Evolutionary conservation across 2,797 vertebrate species (phyloP).

Genomic region (Aphelocoma californica): DNA sequence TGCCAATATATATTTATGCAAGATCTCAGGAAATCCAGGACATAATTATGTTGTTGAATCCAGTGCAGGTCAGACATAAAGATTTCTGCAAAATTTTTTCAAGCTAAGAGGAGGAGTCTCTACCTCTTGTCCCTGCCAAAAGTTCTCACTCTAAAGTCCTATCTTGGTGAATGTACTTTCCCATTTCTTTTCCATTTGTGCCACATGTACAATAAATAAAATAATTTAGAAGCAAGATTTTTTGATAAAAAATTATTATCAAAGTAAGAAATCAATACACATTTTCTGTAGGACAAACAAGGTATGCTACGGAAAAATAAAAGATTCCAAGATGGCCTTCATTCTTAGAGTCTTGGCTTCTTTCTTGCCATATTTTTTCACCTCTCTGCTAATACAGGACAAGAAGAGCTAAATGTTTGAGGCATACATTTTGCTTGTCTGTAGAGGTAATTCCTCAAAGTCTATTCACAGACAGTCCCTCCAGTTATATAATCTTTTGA

Average conservation of each 20-base stretch:
- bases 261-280: not conserved
- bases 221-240: not conserved
- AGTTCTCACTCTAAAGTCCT: not conserved
- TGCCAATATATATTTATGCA: not conserved
- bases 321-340: not conserved
- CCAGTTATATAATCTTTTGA: not conserved
- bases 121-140: not conserved
- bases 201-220: not conserved
- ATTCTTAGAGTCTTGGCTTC: not conserved
- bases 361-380: not conserved
- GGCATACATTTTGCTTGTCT: not conserved
- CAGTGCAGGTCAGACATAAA: not conserved
- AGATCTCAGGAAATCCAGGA: not conserved
- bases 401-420: not conserved
- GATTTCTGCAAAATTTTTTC: not conserved
- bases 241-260: not conserved
- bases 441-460: not conserved
- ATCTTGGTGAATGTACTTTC: not conserved
- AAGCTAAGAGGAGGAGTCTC: not conserved
- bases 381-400: not conserved
- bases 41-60: not conserved
- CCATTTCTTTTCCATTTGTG: not conserved
- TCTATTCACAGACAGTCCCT: not conserved
- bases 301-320: not conserved
- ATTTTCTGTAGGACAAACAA: not conserved